phyloP scores from a whole-genome alignment of 2,888 invertebrate genomes.

The Heteromyza rotundicornis region DNA sequence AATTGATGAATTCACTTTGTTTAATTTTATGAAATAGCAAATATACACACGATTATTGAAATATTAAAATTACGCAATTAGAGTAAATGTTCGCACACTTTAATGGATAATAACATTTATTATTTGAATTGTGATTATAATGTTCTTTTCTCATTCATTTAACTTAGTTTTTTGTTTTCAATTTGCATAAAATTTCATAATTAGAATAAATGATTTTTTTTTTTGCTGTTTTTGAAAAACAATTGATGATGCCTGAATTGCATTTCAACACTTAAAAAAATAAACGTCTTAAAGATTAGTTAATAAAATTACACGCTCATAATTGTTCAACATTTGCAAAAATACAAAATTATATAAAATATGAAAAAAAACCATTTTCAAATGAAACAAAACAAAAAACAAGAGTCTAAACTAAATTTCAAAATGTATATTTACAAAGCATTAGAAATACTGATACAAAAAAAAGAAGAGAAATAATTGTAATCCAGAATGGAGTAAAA shows the following conservation, averaged over 20 bases:
- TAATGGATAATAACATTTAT: no score
- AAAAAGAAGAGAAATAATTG: background rate
- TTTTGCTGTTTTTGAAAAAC: conserved; percentile 9
- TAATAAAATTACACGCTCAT: background rate
- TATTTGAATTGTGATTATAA: no score
- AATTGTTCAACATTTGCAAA: conserved; percentile 10
- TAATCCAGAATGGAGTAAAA: no score
- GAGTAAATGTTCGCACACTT: no score
- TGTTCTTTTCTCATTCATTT: no score
- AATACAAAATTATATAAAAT: background rate
- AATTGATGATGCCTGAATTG: no score
- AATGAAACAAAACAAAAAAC: background rate
- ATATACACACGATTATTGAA: no score
- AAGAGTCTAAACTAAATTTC: background rate
- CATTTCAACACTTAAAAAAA: conserved; percentile 1
- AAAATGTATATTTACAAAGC: background rate
- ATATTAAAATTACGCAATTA: no score
- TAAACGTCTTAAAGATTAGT: background rate
- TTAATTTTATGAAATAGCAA: no score
- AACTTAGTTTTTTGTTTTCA: background rate
- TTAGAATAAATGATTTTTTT: background rate
- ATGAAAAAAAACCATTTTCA: background rate
- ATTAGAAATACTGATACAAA: background rate
- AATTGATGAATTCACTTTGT: background rate
- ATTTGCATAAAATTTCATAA: background rate